Conservation (phyloP, 2,113 vertebrate species). For the Calyptommatus sinebrachiatus region DNA sequence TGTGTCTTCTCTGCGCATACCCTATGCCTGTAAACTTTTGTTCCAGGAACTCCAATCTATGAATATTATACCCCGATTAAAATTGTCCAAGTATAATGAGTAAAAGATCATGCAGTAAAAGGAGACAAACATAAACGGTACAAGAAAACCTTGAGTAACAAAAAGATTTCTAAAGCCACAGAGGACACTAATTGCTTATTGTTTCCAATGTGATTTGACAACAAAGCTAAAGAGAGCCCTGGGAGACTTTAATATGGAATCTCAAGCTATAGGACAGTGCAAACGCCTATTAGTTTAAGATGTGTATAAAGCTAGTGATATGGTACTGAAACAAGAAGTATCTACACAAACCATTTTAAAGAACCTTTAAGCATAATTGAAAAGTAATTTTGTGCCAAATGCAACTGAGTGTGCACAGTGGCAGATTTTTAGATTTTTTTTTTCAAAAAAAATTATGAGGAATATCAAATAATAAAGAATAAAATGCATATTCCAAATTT, state of each 20-base stretch:
- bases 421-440: not conserved
- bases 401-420: not conserved
- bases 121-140: not conserved
- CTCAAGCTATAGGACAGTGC: not conserved
- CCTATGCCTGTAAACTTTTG: constrained; percentile 96
- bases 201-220: not conserved
- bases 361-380: not conserved
- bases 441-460: not conserved
- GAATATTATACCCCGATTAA: constrained; percentile 97
- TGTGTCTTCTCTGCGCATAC: constrained; percentile 93
- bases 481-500: not conserved
- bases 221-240: not conserved
- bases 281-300: not conserved
- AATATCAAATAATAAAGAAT: not conserved
- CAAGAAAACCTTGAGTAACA: constrained; percentile 15
- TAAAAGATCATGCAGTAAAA: constrained; percentile 42
- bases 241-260: not conserved
- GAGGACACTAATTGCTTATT: constrained; percentile 5
- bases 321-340: not conserved
- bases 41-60: constrained; percentile 98
- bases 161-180: constrained; percentile 3
- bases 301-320: not conserved
- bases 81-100: constrained; percentile 94
- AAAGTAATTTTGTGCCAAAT: not conserved
- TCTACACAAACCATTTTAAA: constrained; percentile 15